Conservation (phyloP, 2,113 vertebrate species). For the Tenebrosternarchus preto region DNA sequence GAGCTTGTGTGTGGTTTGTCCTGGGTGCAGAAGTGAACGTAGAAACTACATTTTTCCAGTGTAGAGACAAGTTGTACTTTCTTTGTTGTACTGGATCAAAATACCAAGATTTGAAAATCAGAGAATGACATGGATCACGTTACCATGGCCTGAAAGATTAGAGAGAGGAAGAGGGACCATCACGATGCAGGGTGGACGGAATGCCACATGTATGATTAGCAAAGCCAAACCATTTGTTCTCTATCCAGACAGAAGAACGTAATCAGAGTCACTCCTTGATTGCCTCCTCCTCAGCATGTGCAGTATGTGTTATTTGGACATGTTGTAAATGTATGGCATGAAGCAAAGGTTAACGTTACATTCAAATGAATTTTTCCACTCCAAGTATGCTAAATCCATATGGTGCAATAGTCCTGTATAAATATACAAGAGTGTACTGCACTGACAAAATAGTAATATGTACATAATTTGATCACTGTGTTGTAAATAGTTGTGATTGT, state of each 20-base stretch:
- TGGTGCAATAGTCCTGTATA: not conserved
- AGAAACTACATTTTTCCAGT: no score
- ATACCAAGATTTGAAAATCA: no score
- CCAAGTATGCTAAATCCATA: not conserved
- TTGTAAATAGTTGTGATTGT: no score
- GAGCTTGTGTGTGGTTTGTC: constrained; percentile 9
- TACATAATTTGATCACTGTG: no score
- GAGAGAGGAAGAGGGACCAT: not conserved
- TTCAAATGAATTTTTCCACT: constrained; percentile 14
- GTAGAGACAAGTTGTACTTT: not conserved
- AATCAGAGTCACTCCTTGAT: constrained; percentile 42
- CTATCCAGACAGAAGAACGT: constrained; percentile 8
- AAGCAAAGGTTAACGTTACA: constrained; percentile 11
- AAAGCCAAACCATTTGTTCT: constrained; percentile 7
- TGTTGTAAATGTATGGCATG: constrained; percentile 16
- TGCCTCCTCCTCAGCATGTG: not conserved
- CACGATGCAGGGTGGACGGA: not conserved
- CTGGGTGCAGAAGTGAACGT: no score
- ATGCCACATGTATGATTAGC: constrained; percentile 35
- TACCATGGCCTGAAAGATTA: no score
- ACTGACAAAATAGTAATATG: no score
- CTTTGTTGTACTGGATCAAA: not conserved
- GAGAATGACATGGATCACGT: not conserved
- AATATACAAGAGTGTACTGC: no score
- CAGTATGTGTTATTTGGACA: not conserved